Evolutionary conservation across 2,888 invertebrate species (phyloP).

Genomic region (Strigamia maritima): DNA sequence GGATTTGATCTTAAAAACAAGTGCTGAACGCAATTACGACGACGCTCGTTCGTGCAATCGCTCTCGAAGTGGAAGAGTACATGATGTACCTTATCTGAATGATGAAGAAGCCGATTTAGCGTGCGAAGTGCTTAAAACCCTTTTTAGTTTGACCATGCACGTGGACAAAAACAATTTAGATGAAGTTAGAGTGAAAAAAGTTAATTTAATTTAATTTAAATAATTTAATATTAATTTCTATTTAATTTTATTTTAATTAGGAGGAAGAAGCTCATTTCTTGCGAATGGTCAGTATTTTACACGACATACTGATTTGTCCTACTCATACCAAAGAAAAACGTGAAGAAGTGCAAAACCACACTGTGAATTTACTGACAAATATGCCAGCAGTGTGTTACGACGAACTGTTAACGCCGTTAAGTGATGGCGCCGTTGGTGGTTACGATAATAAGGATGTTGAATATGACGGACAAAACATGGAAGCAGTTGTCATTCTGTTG

Average conservation of each 20-base stretch:
- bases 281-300: slow-evolving; percentile 68
- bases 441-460: slow-evolving; percentile 56
- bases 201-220: not conserved
- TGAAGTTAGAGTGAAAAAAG: slow-evolving; percentile 49
- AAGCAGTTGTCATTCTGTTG: slow-evolving; percentile 69
- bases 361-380: slow-evolving; percentile 78
- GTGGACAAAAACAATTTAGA: slow-evolving; percentile 52
- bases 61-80: slow-evolving; percentile 36
- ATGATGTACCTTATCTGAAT: slow-evolving; percentile 45
- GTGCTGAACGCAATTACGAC: slow-evolving; percentile 41
- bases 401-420: slow-evolving; percentile 63
- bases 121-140: slow-evolving; percentile 56
- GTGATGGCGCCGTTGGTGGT: slow-evolving; percentile 52
- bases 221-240: not conserved
- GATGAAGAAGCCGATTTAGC: slow-evolving; percentile 52
- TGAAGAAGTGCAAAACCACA: slow-evolving; percentile 67
- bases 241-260: slow-evolving; percentile 47
- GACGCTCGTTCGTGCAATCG: slow-evolving; percentile 38
- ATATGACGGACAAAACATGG: slow-evolving; percentile 73
- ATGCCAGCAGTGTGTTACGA: slow-evolving; percentile 72
- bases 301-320: slow-evolving; percentile 64
- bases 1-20: slow-evolving; percentile 52
- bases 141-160: slow-evolving; percentile 55
- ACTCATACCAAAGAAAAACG: slow-evolving; percentile 61
- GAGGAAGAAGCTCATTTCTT: slow-evolving; percentile 69